Percentiles rank a stretch among this genome's conserved stretches.
Conservation (phyloP, 2,113 vertebrate genomes). For the Notothenia coriiceps region DNA sequence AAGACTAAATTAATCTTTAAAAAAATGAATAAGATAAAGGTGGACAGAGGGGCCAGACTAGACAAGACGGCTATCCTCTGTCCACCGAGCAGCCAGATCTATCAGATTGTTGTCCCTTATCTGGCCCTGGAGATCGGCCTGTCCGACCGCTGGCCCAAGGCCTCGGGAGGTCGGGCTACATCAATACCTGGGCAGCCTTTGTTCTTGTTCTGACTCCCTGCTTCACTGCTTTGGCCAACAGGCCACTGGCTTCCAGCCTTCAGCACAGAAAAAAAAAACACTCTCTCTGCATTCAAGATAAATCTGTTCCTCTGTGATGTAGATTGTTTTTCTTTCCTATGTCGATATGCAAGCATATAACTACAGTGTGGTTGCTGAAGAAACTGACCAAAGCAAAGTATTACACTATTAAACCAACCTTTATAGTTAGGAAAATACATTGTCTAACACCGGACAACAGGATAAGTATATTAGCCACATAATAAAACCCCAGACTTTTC, state of each 20-base stretch:
- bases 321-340: conserved; percentile 10
- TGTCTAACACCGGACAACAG: neutral
- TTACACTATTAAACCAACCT: neutral
- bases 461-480: neutral
- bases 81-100: conserved; percentile 54
- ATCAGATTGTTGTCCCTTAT: conserved; percentile 76
- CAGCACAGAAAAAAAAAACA: conserved; percentile 36
- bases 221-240: conserved; percentile 71
- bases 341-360: conserved; percentile 5
- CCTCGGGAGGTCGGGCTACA: conserved; percentile 67
- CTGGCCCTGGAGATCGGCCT: conserved; percentile 69
- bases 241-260: conserved; percentile 56
- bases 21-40: conserved; percentile 47
- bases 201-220: conserved; percentile 77
- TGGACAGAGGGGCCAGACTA: conserved; percentile 34
- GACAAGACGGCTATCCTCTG: conserved; percentile 55
- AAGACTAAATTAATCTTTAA: conserved; percentile 34
- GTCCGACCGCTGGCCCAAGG: conserved; percentile 59
- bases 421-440: neutral
- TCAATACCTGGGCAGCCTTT: conserved; percentile 74
- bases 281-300: conserved; percentile 53
- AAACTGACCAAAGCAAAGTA: neutral
- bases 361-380: conserved; percentile 11
- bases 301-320: conserved; percentile 24
- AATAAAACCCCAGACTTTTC: neutral